Conservation (phyloP, 2,888 invertebrate genomes). For the Leptopilina syphax region DNA sequence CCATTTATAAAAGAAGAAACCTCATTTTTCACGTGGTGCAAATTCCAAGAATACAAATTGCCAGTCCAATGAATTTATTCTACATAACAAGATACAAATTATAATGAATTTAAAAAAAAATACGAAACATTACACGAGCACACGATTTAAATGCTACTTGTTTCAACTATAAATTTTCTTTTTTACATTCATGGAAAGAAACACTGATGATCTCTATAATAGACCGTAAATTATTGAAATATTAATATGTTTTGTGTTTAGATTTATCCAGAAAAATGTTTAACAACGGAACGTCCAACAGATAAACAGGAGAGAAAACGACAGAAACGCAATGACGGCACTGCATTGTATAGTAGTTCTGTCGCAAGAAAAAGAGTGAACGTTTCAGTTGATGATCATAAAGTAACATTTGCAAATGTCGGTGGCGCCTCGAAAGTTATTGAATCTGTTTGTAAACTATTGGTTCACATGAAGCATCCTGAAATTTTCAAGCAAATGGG, state of each 20-base stretch:
- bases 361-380: constrained; percentile 67
- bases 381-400: constrained; percentile 74
- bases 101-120: neutral
- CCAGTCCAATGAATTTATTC: neutral
- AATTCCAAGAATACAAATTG: neutral
- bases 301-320: constrained; percentile 70
- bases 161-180: neutral
- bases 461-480: constrained; percentile 93
- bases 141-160: neutral
- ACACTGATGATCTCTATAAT: neutral
- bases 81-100: neutral
- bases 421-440: constrained; percentile 89
- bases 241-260: constrained; percentile 7
- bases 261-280: constrained; percentile 27
- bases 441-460: constrained; percentile 84
- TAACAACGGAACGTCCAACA: constrained; percentile 30
- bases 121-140: neutral
- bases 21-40: neutral
- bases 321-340: constrained; percentile 75
- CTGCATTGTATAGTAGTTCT: constrained; percentile 71
- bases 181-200: neutral
- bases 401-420: constrained; percentile 85
- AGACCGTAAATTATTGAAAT: neutral
- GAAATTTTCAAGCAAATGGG: constrained; percentile 92
- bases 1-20: neutral